Percentiles rank a stretch among this genome's conserved stretches.
These are phyloP conservation scores for Callyntrura sp. DNA, from an alignment of 2,888 invertebrate species.

Conservation along the genomic window DNA sequence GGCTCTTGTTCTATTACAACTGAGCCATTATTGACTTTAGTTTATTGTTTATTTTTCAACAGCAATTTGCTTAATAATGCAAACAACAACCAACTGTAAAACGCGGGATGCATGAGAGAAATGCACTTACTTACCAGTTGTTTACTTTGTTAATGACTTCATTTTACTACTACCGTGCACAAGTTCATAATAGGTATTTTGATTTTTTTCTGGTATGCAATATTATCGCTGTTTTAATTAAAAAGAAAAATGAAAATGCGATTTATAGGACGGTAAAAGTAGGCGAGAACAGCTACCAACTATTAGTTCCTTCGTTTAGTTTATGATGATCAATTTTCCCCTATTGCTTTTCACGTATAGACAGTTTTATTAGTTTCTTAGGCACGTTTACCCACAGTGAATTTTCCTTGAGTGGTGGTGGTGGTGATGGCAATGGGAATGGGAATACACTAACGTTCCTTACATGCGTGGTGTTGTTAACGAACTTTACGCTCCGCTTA, in stretches of 20 bases:
- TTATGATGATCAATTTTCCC: neutral
- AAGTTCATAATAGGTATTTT: neutral
- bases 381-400: neutral
- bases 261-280: neutral
- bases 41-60: neutral
- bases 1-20: neutral
- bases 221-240: neutral
- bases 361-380: neutral
- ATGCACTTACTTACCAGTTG: neutral
- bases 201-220: neutral
- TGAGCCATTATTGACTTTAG: neutral
- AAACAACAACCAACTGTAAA: neutral
- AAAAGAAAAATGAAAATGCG: constrained; percentile 41
- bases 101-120: neutral
- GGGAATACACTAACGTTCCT: neutral
- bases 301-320: neutral
- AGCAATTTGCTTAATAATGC: neutral
- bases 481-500: constrained; percentile 53
- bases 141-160: too few relatives aligned
- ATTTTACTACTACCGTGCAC: neutral
- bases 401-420: neutral
- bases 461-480: neutral
- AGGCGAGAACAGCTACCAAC: constrained; percentile 9
- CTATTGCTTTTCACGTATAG: neutral
- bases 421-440: too few relatives aligned